Evolutionary conservation across 2,888 invertebrate genomes (phyloP).

Genomic region (Amaurobius ferox): DNA sequence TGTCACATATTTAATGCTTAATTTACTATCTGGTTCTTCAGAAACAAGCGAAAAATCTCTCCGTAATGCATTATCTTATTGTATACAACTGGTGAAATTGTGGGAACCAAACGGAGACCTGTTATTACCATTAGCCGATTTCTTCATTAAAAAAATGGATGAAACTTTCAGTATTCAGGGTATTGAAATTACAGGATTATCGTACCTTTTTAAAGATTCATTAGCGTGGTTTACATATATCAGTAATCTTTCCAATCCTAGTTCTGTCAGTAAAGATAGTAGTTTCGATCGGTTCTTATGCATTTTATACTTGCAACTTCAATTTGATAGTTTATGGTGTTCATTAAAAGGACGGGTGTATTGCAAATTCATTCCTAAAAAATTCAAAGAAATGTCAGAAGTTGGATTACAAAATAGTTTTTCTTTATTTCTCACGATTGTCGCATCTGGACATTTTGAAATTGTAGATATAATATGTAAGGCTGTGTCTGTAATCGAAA

Average conservation of each 20-base stretch:
- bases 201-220: constrained; percentile 28
- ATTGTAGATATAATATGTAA: constrained; percentile 47
- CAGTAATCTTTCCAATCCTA: neutral
- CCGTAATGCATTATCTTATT: constrained; percentile 24
- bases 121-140: constrained; percentile 47
- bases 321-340: constrained; percentile 35
- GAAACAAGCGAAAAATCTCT: constrained; percentile 25
- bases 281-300: constrained; percentile 41
- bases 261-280: constrained; percentile 15
- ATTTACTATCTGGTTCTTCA: neutral
- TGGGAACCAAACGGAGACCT: constrained; percentile 57
- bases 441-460: constrained; percentile 34
- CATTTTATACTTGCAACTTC: constrained; percentile 37
- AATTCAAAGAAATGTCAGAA: constrained; percentile 54
- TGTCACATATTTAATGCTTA: constrained; percentile 27
- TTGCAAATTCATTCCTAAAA: constrained; percentile 42
- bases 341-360: constrained; percentile 57
- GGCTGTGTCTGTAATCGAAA: constrained; percentile 23
- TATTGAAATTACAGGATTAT: constrained; percentile 21
- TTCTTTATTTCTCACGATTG: constrained; percentile 43
- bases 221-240: constrained; percentile 37
- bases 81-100: constrained; percentile 15
- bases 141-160: constrained; percentile 53
- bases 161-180: constrained; percentile 30
- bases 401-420: constrained; percentile 55